Evolutionary conservation across 2,888 invertebrate species (phyloP).

Genomic region (Ochropleura leucogaster): DNA sequence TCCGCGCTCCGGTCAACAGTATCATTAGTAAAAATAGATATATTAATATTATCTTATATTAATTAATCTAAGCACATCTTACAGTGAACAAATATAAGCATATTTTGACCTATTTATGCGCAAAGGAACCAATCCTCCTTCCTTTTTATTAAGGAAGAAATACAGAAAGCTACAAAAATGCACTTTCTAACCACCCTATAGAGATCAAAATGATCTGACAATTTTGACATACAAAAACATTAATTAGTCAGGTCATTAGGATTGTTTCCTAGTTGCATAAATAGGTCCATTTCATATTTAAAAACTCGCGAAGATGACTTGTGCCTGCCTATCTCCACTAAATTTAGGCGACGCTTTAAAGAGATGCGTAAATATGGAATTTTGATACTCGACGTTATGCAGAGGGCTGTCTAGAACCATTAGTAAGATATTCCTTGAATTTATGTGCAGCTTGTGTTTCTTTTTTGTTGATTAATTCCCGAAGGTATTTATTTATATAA

Average conservation of each 20-base stretch:
- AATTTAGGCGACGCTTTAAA: neutral
- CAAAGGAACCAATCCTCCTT: no score
- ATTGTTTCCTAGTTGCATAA: no score
- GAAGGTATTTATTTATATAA: slow-evolving; percentile 3
- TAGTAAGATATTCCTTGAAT: neutral
- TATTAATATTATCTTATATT: slow-evolving; percentile 20
- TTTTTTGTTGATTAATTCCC: slow-evolving; percentile 2
- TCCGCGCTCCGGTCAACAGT: slow-evolving; percentile 29
- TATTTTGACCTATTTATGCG: no score
- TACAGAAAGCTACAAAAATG: no score
- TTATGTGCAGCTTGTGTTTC: neutral
- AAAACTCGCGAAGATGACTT: neutral
- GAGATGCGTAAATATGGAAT: neutral
- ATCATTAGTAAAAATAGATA: slow-evolving; percentile 12
- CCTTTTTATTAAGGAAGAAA: no score
- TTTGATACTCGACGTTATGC: neutral
- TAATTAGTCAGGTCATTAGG: no score
- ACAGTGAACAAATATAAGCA: neutral
- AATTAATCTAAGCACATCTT: neutral
- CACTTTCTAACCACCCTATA: no score
- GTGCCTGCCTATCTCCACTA: neutral
- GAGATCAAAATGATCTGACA: no score
- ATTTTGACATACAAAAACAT: no score
- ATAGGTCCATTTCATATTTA: no score
- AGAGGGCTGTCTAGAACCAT: neutral